Base-by-base conservation (phyloP, 2,888 invertebrate genomes). In the Cremastinae sp. region DNA sequence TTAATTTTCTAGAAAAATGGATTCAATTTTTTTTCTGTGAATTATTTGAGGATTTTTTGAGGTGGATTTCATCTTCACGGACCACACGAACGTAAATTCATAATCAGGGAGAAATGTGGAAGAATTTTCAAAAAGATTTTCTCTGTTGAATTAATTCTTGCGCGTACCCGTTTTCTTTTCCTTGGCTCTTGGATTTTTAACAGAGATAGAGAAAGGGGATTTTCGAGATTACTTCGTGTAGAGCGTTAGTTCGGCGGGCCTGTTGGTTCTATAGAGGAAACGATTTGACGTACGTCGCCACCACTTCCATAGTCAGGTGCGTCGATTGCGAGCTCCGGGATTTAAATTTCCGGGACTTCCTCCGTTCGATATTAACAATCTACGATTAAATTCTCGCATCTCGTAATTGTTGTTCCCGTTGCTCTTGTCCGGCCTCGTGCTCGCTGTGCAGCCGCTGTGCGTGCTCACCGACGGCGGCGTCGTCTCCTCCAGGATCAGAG, bases 391-490 rank as follows among this genome's bases (percentile, higher is more conserved):
- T 90, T 95, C 95, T 59, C 94, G 92, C 92, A 95, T 93, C 89
- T 95, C 95, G 90, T 95, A 95, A 87, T 94, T 95, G 90, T 95
- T 95, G 90, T 95, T 95, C 62, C 94, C 94, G 90, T 94, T 94
- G 75, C 93, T 93, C 88, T 93, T 94, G 78, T 93, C 93, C 39
- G 90, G 88, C 18, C 83, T 83, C 55, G 83, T 84, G 53, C 78
- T 78, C 39, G 70, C 76, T 0, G 73, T 74, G 68, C 89, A 82
- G 81, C 85, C 81, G 84, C 86, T 73, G 85, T 86, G 80, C 80
- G 86, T 80, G 66, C 83, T 83, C 64, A 83, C 83, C 69, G 86
- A 84, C 2, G 87, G 87, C 2, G 88, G 88, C 51, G 88, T 89
- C 39, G 91, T 90, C 56, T 92, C 91, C 75, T 90, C 90, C 56